A percentile compares a stretch with the other conserved stretches of the same genome.
These are phyloP conservation scores for Xestia sexstrigata DNA, from an alignment of 2,888 invertebrate genomes.

Conservation along the genomic window DNA sequence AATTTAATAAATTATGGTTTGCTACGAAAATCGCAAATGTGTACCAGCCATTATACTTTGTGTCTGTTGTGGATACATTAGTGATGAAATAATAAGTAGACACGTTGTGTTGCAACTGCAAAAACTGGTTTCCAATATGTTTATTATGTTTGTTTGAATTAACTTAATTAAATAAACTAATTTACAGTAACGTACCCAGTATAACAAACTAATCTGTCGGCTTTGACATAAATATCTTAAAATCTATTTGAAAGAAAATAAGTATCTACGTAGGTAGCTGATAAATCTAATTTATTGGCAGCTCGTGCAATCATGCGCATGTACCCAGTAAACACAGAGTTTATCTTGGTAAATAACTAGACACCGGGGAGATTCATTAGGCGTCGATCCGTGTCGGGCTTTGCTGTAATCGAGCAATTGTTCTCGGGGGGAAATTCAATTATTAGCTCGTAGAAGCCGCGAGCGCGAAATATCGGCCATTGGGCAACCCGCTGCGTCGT, in stretches of 20 bases:
- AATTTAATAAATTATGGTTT: no score
- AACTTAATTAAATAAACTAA: neutral
- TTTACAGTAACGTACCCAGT: neutral
- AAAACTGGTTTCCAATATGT: neutral
- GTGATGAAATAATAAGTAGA: conserved; percentile 34
- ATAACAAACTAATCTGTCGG: conserved; percentile 25
- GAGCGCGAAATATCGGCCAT: conserved; percentile 82
- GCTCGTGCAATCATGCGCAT: conserved; percentile 90
- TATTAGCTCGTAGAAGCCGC: conserved; percentile 82
- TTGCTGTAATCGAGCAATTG: conserved; percentile 90
- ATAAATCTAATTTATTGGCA: conserved; percentile 89
- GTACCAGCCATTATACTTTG: conserved; percentile 27
- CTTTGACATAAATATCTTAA: conserved; percentile 40
- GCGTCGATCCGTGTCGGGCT: conserved; percentile 88
- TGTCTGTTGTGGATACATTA: conserved; percentile 36
- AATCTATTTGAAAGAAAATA: conserved; percentile 64
- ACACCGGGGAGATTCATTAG: conserved; percentile 90
- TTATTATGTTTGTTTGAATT: neutral
- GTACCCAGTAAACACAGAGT: conserved; percentile 88
- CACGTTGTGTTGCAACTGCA: conserved; percentile 18
- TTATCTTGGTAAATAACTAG: conserved; percentile 90
- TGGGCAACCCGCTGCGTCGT: conserved; percentile 84
- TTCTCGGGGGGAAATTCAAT: conserved; percentile 89
- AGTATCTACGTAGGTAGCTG: conserved; percentile 70
- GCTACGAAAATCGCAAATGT: conserved; percentile 43